Evolutionary conservation across 2,888 invertebrate genomes (phyloP), one percentile per base, ranked within the genome.

Genomic region (Cantharis nigra): DNA sequence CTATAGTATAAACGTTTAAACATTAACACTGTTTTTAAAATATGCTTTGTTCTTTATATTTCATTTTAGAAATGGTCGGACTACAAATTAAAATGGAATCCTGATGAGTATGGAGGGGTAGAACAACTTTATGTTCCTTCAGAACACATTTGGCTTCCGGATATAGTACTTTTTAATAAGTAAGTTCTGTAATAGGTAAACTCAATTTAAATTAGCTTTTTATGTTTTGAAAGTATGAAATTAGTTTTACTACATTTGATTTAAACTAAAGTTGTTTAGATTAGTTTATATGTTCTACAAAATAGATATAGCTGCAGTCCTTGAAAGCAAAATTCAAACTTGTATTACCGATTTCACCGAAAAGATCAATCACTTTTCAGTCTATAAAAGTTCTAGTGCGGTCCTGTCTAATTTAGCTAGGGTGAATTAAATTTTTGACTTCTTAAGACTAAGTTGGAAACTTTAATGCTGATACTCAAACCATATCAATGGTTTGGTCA

Each of bases 121-220:
- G 96, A 96, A 87, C 95, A 96, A 93, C 89, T 97, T 70, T 96
- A 96, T 84, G 97, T 98, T 14, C 98, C 98, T 0, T 97, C 98
- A 0, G 97, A 98, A 87, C 96, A 97, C 86, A 97, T 98, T 85
- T 98, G 98, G 98, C 90, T 97, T 26, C 98, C 98, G 0, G 98
- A 98, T 86, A 97, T 98, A 81, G 97, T 96, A n/a, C 90, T 96
- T 3, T 96, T 96, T 84, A 97, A 97, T 86, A 97, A 97, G 91
- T 96, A 93, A 94, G 90, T 87, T n/a, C n/a, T n/a, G n/a, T n/a
- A n/a, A 49, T 49, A n/a, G 49, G 7, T 49, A 49, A n/a, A 49
- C 49, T n/a, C 7, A 49, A 49, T 49, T 7, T n/a, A 49, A 7
- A 49, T 49, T 49, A 49, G 7, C 5, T n/a, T 20, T 49, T n/a